Percentiles rank a stretch among this genome's conserved stretches.
Evolutionary conservation across 2,113 vertebrate species (phyloP).

Genomic region (Amblyopsis rosae): DNA sequence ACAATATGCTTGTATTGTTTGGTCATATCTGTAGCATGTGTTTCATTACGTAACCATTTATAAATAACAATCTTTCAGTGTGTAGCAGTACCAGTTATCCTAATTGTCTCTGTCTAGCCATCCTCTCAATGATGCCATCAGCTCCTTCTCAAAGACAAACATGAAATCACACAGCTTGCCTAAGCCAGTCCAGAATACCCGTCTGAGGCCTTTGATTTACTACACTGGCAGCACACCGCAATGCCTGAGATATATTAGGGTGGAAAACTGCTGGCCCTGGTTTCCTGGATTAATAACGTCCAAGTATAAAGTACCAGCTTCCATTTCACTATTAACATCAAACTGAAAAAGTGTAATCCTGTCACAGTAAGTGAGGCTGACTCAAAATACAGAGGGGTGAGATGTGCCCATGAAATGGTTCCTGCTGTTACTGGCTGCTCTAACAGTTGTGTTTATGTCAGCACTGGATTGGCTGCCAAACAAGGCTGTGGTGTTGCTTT

Average conservation of each 20-base stretch:
- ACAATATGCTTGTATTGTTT: no score
- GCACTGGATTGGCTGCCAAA: conserved; percentile 25
- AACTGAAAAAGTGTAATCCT: conserved; percentile 32
- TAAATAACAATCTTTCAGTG: no score
- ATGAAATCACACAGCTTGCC: conserved; percentile 41
- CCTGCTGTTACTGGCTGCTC: conserved; percentile 32
- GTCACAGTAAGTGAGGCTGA: conserved; percentile 24
- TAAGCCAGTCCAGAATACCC: conserved; percentile 17
- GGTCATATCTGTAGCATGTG: no score
- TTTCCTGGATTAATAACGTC: conserved; percentile 58
- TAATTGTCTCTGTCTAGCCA: neutral
- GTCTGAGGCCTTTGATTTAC: conserved; percentile 41
- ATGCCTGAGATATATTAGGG: conserved; percentile 38
- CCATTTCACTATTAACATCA: conserved; percentile 39
- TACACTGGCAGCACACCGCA: conserved; percentile 43
- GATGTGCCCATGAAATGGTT: conserved; percentile 30
- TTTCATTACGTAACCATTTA: no score
- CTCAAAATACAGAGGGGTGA: conserved; percentile 26
- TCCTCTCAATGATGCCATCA: neutral
- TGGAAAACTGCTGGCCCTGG: conserved; percentile 47
- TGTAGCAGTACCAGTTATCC: no score
- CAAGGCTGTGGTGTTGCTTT: conserved; percentile 34
- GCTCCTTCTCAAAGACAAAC: conserved; percentile 33
- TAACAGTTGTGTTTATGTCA: conserved; percentile 10
- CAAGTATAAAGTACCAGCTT: conserved; percentile 57